Conservation (phyloP, 2,113 vertebrate species). For the Sclerurus mexicanus region DNA sequence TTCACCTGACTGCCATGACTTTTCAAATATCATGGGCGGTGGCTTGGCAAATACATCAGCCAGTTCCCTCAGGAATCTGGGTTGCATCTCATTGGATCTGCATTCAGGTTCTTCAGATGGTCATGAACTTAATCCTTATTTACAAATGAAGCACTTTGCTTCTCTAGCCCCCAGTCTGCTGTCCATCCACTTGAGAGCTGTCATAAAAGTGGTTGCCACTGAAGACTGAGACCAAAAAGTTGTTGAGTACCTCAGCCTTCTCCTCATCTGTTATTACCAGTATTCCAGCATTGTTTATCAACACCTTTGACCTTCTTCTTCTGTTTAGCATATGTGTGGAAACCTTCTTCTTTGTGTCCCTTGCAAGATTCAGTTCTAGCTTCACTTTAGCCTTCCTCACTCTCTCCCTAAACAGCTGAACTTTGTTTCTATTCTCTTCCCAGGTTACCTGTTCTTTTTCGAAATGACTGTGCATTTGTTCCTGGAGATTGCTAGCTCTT, state of each 20-base stretch:
- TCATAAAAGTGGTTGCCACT: too few species aligned
- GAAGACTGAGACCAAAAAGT: background rate
- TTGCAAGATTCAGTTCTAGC: background rate
- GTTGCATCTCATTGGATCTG: background rate
- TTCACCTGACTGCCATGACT: background rate
- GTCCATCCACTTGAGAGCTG: too few species aligned
- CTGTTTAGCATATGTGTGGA: background rate
- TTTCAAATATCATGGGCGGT: background rate
- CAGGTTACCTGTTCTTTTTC: background rate
- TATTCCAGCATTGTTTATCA: background rate
- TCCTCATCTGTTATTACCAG: background rate
- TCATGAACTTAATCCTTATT: background rate
- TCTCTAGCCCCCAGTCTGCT: background rate
- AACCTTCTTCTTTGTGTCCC: accelerated
- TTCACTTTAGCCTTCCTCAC: background rate
- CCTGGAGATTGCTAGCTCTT: background rate
- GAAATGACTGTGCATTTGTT: background rate
- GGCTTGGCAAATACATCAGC: background rate
- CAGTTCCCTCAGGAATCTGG: background rate
- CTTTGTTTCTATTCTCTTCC: background rate
- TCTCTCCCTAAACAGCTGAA: background rate
- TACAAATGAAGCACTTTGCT: background rate
- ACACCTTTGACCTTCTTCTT: background rate
- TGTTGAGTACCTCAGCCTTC: background rate
- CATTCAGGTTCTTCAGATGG: background rate